Base-by-base conservation (phyloP, 2,113 vertebrate genomes). In the Psephotus haematonotus region DNA sequence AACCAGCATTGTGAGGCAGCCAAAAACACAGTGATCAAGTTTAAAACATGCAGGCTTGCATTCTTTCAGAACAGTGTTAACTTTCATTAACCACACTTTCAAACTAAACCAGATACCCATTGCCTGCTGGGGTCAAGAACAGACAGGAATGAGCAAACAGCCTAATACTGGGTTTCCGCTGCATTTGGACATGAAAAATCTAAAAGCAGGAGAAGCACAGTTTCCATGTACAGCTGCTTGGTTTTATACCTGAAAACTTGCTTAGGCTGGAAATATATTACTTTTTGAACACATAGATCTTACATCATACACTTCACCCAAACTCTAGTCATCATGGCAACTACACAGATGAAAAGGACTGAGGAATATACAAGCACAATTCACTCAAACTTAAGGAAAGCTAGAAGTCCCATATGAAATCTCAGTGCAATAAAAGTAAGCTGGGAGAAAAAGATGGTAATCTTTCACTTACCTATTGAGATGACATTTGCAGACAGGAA, bases 401-500 rank as follows among this genome's bases (percentile, higher is more conserved):
- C 4, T 10, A 65, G 15, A 60, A 31, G 25, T 35, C 13, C 28
- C 19, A 20, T 9, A 37, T 33, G 44, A 79, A 82, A 85, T 27
- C 28, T 49, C 35, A 60, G 65, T 16, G 39, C 12, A 74, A 41
- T 27, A 67, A 13, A 79, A 82, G 18, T 27, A 72, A 65, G 52
- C 5, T 43, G 35, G 12, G 31, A 75, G 41, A 28, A 76, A 63
- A 82, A 52, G 2, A 69, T 7, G 2, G 8, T 31, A 52, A 55
- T 11, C n/a, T 88, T 77, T 10, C 79, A 95, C 96, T 96, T 88
- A 97, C 97, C 97, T 67, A 95, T 52, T 77, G 78, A 4, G 46
- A 96, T 20, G 69, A 64, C 12, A 24, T 97, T 97, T 80, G 88
- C 52, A 78, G 94, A 97, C 15, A 97, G 97, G 88, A 97, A 97